These are phyloP conservation scores for Scarus forsteni DNA, from an alignment of 2,797 vertebrate species.

Conservation along the genomic window DNA sequence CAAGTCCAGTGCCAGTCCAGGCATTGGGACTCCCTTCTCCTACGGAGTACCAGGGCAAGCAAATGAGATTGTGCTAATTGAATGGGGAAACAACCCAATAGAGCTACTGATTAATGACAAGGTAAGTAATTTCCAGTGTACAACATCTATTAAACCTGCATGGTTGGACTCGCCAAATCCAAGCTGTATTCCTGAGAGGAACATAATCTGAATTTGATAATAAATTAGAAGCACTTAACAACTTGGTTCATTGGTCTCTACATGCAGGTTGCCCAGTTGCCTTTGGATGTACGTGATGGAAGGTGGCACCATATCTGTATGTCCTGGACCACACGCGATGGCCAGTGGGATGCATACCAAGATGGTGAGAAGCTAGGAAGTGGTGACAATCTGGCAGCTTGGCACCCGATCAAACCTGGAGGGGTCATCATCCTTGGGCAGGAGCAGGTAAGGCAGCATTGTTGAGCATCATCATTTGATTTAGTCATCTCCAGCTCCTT, in stretches of 20 bases:
- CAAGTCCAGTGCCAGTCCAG: slow-evolving; percentile 92
- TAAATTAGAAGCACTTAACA: not conserved
- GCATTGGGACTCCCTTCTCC: slow-evolving; percentile 97
- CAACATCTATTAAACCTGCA: not conserved
- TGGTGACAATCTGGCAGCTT: slow-evolving; percentile 96
- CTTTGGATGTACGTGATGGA: slow-evolving; percentile 93
- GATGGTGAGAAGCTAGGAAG: slow-evolving; percentile 92
- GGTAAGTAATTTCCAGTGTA: slow-evolving; percentile 62
- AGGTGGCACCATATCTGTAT: slow-evolving; percentile 98
- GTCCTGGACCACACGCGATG: slow-evolving; percentile 96
- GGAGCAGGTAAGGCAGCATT: slow-evolving; percentile 88
- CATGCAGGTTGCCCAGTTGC: slow-evolving; percentile 92
- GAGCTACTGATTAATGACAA: slow-evolving; percentile 98
- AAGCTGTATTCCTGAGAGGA: not conserved
- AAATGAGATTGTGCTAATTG: slow-evolving; percentile 98
- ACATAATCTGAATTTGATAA: too few species aligned
- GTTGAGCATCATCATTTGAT: not conserved
- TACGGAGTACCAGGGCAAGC: slow-evolving; percentile 96
- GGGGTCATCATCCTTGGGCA: slow-evolving; percentile 97
- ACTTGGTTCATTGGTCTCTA: not conserved
- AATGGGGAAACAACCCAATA: slow-evolving; percentile 98
- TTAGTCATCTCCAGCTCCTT: not conserved
- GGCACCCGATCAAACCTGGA: slow-evolving; percentile 98
- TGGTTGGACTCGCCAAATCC: not conserved
- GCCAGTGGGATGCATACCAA: slow-evolving; percentile 97